Percentiles rank a stretch among this genome's conserved stretches.
These are phyloP conservation scores for Pyrgus malvae DNA, from an alignment of 2,888 invertebrate genomes.

Conservation along the genomic window DNA sequence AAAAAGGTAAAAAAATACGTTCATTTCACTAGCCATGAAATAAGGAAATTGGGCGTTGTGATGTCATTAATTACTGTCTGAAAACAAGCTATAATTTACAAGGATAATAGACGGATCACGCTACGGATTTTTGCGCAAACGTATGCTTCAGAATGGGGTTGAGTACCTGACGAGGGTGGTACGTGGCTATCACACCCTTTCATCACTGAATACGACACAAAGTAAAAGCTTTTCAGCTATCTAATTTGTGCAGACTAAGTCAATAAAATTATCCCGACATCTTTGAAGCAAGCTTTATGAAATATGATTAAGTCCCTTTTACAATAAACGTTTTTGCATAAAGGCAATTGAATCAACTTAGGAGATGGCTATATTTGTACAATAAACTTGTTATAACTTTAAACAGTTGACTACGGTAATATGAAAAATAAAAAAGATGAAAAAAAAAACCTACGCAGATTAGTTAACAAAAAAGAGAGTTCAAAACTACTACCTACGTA, in stretches of 20 bases:
- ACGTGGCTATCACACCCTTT: conserved; percentile 28
- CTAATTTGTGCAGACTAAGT: conserved; percentile 45
- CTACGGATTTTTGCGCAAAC: conserved; percentile 31
- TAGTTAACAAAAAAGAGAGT: too few species aligned
- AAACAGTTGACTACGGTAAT: too few species aligned
- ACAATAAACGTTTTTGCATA: too few species aligned
- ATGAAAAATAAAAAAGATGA: too few species aligned
- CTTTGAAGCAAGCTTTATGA: background rate
- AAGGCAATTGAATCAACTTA: too few species aligned
- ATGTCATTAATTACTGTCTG: background rate
- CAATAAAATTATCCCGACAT: conserved; percentile 37
- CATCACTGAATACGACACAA: conserved; percentile 32
- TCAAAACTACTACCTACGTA: too few species aligned
- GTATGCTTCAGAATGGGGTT: conserved; percentile 29
- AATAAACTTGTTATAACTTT: too few species aligned
- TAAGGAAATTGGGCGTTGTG: too few species aligned
- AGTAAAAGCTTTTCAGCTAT: conserved; percentile 39
- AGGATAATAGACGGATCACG: background rate
- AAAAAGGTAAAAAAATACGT: too few species aligned
- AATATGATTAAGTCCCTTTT: background rate
- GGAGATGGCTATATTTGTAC: too few species aligned
- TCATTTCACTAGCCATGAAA: too few species aligned
- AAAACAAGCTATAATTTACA: background rate
- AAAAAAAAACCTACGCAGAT: too few species aligned
- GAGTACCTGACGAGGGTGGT: conserved; percentile 36